Evolutionary conservation across 2,113 vertebrate species (phyloP), one percentile per base, ranked within the genome.

Genomic region (Perognathus longimembris): DNA sequence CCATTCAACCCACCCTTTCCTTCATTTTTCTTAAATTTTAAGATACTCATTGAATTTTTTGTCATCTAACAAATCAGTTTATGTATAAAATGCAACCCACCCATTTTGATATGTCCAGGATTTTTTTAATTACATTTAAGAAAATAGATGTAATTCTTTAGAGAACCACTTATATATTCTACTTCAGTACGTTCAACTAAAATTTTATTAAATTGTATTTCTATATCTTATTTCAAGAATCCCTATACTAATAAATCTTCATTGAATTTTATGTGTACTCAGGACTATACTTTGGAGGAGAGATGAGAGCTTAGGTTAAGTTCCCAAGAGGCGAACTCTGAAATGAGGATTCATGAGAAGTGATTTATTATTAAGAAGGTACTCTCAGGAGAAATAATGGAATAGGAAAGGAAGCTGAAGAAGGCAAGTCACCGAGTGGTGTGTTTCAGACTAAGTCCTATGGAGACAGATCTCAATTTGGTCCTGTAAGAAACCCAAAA

Each of bases 141-240:
- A 93, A 92, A 93, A 24, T 69, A 73, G 42, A 57, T 78, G 54
- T 77, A 95, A 84, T 84, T 82, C 81, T 89, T 54, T n/a, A 74
- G 63, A 91, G 85, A 94, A 94, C 21, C 8, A 76, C 81, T 86
- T 74, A 89, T 84, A 79, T 88, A 90, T 90, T 63, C 30, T 45
- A 95, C 88, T 92, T 90, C 71, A 92, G 54, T 83, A 57, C 7
- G 59, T 87, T 95, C 86, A 81, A 76, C 78, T 83, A 90, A 92
- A 73, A 7, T 92, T 96, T 95, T 84, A 95, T 93, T 94, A 93
- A 95, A 94, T 85, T 85, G n/a, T 80, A 73, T 85, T 94, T 95
- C 76, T 89, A 84, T 93, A 88, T 94, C 78, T 78, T 91, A 82
- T 92, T 88, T 79, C 74, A 85, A 92, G 59, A 89, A 90, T 85